These are phyloP conservation scores for Oreochromis aureus DNA, from an alignment of 2,113 vertebrate genomes.

Conservation along the genomic window DNA sequence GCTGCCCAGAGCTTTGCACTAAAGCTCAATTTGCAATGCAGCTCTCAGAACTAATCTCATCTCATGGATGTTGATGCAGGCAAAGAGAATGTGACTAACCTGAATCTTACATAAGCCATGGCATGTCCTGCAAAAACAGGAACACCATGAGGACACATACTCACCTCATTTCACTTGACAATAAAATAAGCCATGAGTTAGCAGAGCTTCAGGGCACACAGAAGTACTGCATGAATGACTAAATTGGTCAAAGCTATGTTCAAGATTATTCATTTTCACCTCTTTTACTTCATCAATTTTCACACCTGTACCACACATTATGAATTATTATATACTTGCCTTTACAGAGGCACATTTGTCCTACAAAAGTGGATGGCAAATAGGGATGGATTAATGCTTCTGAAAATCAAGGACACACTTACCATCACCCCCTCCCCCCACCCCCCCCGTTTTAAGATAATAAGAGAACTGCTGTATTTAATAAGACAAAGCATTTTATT, in stretches of 20 bases:
- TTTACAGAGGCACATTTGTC: background rate
- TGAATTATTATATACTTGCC: background rate
- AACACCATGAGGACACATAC: background rate
- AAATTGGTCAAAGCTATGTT: background rate
- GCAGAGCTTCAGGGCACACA: background rate
- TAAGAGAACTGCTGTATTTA: background rate
- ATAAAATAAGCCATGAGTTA: background rate
- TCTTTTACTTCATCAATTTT: background rate
- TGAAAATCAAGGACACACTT: background rate
- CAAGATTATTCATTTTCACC: background rate
- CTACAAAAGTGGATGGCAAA: background rate
- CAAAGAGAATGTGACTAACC: background rate
- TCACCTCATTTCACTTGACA: background rate
- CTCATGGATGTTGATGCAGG: background rate
- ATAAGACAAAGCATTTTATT: background rate
- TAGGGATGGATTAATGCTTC: background rate
- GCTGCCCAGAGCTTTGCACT: background rate
- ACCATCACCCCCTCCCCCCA: accelerated
- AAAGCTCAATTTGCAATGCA: background rate
- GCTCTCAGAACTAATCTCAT: conserved; percentile 24
- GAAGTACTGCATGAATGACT: background rate
- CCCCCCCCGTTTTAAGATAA: background rate
- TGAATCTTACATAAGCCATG: conserved; percentile 2
- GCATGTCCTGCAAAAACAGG: background rate
- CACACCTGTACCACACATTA: background rate